Evolutionary conservation across 2,888 invertebrate genomes (phyloP).

Genomic region (Invenusta paracnida): DNA sequence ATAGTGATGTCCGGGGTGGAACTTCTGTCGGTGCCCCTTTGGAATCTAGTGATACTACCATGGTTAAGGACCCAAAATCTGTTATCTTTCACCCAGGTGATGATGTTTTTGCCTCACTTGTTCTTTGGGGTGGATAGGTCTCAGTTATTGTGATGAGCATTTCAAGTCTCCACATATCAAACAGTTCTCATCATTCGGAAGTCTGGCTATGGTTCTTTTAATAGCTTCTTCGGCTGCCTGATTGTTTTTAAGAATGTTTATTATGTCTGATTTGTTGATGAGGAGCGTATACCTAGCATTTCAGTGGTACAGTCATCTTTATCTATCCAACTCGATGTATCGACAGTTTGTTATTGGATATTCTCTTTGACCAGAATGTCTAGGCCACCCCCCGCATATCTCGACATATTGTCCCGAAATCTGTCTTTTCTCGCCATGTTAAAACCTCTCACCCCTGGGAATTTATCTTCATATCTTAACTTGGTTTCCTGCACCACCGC

Average conservation of each 20-base stretch:
- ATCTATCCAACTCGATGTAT: not conserved
- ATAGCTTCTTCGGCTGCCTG: not conserved
- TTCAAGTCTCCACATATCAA: not conserved
- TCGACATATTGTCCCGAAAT: not conserved
- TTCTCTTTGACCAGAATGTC: not conserved
- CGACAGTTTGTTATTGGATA: not conserved
- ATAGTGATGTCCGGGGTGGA: not conserved
- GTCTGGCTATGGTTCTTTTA: not conserved
- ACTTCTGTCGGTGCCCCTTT: not conserved
- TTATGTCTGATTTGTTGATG: not conserved
- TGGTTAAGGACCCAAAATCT: not conserved
- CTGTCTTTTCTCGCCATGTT: not conserved
- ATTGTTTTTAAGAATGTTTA: not conserved
- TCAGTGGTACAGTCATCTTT: not conserved
- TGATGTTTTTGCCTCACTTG: not conserved
- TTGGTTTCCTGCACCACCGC: not conserved
- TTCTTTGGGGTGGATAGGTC: not conserved
- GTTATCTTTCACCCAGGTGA: not conserved
- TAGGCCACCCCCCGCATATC: not conserved
- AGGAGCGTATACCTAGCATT: not conserved
- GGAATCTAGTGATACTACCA: not conserved
- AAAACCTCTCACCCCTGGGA: not conserved
- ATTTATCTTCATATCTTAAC: not conserved
- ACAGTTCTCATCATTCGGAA: not conserved
- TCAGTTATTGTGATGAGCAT: not conserved